Evolutionary conservation across 2,888 invertebrate genomes (phyloP).

Genomic region (Scaptomyza cyrtandrae): DNA sequence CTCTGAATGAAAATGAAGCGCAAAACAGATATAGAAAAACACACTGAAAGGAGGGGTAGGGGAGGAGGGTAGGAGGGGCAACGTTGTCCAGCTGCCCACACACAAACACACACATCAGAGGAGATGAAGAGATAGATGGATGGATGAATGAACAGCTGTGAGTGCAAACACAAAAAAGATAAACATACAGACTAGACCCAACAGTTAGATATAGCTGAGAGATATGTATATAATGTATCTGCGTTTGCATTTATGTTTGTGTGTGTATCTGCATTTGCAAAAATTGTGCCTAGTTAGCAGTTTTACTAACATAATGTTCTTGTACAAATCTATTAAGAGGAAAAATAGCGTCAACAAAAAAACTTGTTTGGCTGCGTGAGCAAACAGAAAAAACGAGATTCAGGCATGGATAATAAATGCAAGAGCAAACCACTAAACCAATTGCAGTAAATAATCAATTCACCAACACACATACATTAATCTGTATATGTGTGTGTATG

Average conservation of each 20-base stretch:
- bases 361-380: not conserved
- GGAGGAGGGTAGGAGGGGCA: not conserved
- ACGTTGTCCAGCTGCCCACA: conserved; percentile 50
- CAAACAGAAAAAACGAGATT: not conserved
- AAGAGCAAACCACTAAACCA: conserved; percentile 37
- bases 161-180: conserved; percentile 2
- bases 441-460: conserved; percentile 58
- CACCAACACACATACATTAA: not conserved
- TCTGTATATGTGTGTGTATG: too few relatives aligned
- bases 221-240: conserved; percentile 9
- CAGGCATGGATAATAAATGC: not conserved
- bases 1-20: conserved; percentile 29
- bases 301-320: conserved; percentile 26
- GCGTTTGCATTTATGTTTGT: not conserved
- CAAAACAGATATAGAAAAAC: conserved; percentile 12
- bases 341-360: conserved; percentile 12
- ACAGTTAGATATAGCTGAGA: conserved; percentile 2
- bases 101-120: conserved; percentile 37
- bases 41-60: too few relatives aligned
- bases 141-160: conserved; percentile 1
- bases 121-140: conserved; percentile 6
- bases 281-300: conserved; percentile 38
- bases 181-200: conserved; percentile 2
- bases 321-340: conserved; percentile 3
- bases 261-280: conserved; percentile 4